Conservation (phyloP, 2,797 vertebrate genomes). For the Smutsia gigantea region DNA sequence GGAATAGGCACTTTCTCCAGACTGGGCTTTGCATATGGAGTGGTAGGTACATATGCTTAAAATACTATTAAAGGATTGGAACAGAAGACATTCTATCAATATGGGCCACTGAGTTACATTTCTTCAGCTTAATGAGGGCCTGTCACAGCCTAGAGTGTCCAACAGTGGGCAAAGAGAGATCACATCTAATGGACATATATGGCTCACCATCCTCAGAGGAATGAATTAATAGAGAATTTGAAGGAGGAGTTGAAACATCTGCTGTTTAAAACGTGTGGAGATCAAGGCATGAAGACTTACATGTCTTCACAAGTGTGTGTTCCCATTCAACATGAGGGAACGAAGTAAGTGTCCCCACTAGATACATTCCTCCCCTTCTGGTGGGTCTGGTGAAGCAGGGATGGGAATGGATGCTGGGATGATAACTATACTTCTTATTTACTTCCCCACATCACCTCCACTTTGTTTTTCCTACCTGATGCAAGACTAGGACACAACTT, state of each 20-base stretch:
- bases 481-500: background rate
- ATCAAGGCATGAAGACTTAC: background rate
- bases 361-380: too few relatives aligned
- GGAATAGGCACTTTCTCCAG: background rate
- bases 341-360: background rate
- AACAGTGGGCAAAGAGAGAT: background rate
- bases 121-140: background rate
- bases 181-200: too few relatives aligned
- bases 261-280: background rate
- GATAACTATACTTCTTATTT: too few relatives aligned
- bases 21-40: background rate
- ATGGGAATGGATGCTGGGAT: background rate
- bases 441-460: too few relatives aligned
- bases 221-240: background rate
- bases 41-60: background rate
- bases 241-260: background rate
- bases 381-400: background rate
- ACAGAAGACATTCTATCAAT: too few relatives aligned
- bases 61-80: too few relatives aligned
- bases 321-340: background rate
- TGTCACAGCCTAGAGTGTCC: background rate
- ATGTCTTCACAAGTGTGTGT: background rate
- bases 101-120: too few relatives aligned
- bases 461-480: background rate
- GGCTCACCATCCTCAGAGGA: background rate